Base-by-base conservation (phyloP, 1,140 invertebrate genomes). In the Megathymus violae region DNA sequence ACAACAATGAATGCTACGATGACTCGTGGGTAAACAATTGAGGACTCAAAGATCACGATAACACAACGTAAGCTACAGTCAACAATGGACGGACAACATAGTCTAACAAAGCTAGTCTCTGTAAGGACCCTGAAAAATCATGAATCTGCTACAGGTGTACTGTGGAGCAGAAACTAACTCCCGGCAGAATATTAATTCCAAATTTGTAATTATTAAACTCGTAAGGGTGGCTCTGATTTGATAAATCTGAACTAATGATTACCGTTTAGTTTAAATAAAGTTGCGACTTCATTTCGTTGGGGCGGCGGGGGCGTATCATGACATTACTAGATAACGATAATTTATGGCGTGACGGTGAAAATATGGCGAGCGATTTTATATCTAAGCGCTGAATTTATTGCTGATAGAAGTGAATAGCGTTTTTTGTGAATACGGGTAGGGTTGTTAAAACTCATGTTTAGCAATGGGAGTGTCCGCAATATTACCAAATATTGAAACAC, bases 261-360 rank as follows among this genome's bases (percentile, higher is more conserved):
- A 74, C 59, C 67, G 69, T 73, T 78, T 78, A 76, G 69, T 74
- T 76, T 72, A 76, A 79, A 79, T 79, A 74, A 65, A 70, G 73
- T 68, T 71, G 76, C 75, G 64, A 72, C 51, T 76, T 79, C 60
- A 74, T 76, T 69, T 65, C 40, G 58, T 62, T 64, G 36, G 65
- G 41, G 59, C 43, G 52, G 4, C 46, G 17, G 38, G 74, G 71
- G 63, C 31, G 48, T 47, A 54, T 47, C 52, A 63, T 63, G 40
- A 46, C 48, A 47, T 54, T 43, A 41, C 25, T 52, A 41, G 60
- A 66, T 61, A 66, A 43, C 38, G 41, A 51, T 64, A 36, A 64
- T 50, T 41, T 48, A 50, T 38, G 38, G 36, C 22, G 19, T 27
- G 44, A 47, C 44, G 19, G 17, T 47, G 14, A 27, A 47, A 47